Percentiles rank a stretch among this genome's conserved stretches.
phyloP scores from a whole-genome alignment of 2,888 invertebrate species.

The Volucella zonaria region DNA sequence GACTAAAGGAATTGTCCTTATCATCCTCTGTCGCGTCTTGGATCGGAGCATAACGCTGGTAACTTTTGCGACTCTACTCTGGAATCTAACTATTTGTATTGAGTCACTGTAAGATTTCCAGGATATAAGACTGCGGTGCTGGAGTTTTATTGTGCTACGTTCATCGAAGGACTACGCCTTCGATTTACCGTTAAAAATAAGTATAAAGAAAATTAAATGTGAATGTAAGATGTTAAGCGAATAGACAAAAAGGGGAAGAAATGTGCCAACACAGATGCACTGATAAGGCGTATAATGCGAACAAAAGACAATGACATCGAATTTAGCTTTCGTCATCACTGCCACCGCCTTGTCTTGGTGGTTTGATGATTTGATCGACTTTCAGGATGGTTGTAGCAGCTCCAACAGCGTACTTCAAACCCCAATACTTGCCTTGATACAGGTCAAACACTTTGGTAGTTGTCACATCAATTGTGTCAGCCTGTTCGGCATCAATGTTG shows the following conservation, averaged over 20 bases:
- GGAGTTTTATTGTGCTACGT: conserved; percentile 38
- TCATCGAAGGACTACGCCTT: conserved; percentile 2
- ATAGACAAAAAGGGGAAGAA: conserved; percentile 31
- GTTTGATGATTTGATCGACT: conserved; percentile 98
- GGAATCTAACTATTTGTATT: too few species aligned
- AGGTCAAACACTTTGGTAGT: conserved; percentile 92
- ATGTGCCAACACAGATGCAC: conserved; percentile 45
- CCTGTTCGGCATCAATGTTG: conserved; percentile 92
- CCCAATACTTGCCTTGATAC: conserved; percentile 95
- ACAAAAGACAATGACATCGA: not conserved
- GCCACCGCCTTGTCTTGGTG: conserved; percentile 86
- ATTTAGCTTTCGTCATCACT: conserved; percentile 89
- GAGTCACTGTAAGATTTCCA: too few species aligned
- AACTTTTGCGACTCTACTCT: too few species aligned
- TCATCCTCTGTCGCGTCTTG: too few species aligned
- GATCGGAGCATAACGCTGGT: too few species aligned
- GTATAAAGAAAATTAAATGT: conserved; percentile 46
- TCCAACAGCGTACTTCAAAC: conserved; percentile 95
- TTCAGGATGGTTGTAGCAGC: conserved; percentile 96
- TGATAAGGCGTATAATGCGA: conserved; percentile 38
- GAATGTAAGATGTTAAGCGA: conserved; percentile 54
- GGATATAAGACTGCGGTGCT: too few species aligned
- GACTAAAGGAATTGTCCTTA: too few species aligned
- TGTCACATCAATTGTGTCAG: conserved; percentile 88
- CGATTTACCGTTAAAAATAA: conserved; percentile 37